Conservation (phyloP, 2,888 invertebrate genomes). For the Zaprionus obscuricornis region DNA sequence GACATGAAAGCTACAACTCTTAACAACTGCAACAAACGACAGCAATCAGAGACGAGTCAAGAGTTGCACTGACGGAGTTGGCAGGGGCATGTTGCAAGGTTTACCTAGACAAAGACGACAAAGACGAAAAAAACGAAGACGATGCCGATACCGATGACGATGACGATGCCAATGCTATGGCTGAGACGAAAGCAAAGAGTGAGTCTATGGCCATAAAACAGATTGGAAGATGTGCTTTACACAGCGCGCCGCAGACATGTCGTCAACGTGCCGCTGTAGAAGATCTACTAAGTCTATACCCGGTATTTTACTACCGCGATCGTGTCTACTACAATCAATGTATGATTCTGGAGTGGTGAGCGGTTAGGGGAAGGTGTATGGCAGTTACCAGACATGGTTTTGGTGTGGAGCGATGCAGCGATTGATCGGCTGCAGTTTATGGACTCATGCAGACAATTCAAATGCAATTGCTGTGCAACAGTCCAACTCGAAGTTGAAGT, state of each 20-base stretch:
- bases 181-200: no score
- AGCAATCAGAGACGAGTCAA: slow-evolving; percentile 60
- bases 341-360: slow-evolving; percentile 1
- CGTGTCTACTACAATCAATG: slow-evolving; percentile 73
- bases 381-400: slow-evolving; percentile 3
- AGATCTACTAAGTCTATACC: slow-evolving; percentile 75
- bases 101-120: neutral
- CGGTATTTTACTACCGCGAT: slow-evolving; percentile 77
- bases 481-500: slow-evolving; percentile 14
- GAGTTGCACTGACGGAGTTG: slow-evolving; percentile 8
- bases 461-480: slow-evolving; percentile 75
- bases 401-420: slow-evolving; percentile 45
- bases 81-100: neutral
- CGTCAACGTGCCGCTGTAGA: slow-evolving; percentile 69
- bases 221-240: slow-evolving; percentile 58
- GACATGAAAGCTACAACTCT: slow-evolving; percentile 80
- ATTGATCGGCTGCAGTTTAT: slow-evolving; percentile 81
- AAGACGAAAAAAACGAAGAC: neutral
- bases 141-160: neutral
- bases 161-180: slow-evolving; percentile 37
- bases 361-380: neutral
- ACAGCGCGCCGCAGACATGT: slow-evolving; percentile 71
- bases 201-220: no score
- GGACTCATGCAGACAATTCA: slow-evolving; percentile 80
- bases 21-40: slow-evolving; percentile 78